phyloP scores from a whole-genome alignment of 2,888 invertebrate genomes.

The Eupeodes luniger region DNA sequence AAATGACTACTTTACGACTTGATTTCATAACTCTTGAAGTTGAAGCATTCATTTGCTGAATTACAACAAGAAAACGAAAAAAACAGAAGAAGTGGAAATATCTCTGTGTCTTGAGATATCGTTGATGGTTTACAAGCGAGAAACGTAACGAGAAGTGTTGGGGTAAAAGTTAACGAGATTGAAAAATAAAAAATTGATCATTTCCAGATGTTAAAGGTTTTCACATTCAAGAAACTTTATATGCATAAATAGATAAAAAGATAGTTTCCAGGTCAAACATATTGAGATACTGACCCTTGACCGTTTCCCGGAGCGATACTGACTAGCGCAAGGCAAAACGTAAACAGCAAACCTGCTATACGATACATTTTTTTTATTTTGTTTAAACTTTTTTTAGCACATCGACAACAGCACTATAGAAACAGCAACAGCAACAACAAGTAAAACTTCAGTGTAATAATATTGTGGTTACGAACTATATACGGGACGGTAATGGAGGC shows the following conservation, averaged over 20 bases:
- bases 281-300: slow-evolving; percentile 72
- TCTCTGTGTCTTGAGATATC: not conserved
- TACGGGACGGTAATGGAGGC: not conserved
- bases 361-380: slow-evolving; percentile 48
- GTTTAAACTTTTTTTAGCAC: slow-evolving; percentile 32
- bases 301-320: slow-evolving; percentile 56
- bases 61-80: slow-evolving; percentile 21
- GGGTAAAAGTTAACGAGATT: slow-evolving; percentile 1
- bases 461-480: slow-evolving; percentile 38
- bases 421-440: slow-evolving; percentile 11
- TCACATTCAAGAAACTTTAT: slow-evolving; percentile 39
- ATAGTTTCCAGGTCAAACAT: slow-evolving; percentile 57
- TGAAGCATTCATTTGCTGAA: slow-evolving; percentile 58
- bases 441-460: slow-evolving; percentile 12
- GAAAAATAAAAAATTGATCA: not conserved
- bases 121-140: not conserved
- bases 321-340: slow-evolving; percentile 58
- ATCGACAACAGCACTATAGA: slow-evolving; percentile 38
- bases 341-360: slow-evolving; percentile 66
- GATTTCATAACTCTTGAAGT: slow-evolving; percentile 72
- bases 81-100: not conserved
- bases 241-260: not conserved
- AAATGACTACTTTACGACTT: slow-evolving; percentile 53
- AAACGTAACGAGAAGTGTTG: not conserved
- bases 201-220: slow-evolving; percentile 38